Percentiles rank a stretch among this genome's conserved stretches.
phyloP scores from a whole-genome alignment of 64 coral and sea anemone species.

The Pocillopora damicornis region DNA sequence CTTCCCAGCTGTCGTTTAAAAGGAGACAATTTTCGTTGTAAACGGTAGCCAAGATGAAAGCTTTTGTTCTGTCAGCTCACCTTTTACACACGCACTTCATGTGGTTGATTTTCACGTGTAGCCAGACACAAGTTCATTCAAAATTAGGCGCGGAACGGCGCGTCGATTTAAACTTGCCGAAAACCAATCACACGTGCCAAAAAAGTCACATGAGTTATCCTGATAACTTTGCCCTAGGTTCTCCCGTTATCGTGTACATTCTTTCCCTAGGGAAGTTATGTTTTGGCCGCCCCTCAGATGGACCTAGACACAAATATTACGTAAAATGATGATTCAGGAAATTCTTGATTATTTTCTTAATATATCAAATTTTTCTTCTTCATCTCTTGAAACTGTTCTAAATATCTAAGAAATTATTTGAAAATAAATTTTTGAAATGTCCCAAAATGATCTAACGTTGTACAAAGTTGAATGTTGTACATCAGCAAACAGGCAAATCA shows the following conservation, averaged over 20 bases:
- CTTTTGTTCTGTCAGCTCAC: constrained; percentile 24
- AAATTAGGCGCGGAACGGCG: constrained; percentile 22
- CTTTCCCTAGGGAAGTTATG: neutral
- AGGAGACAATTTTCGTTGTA: constrained; percentile 19
- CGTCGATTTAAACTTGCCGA: constrained; percentile 18
- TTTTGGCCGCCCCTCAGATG: too few species aligned
- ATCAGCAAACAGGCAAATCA: too few species aligned
- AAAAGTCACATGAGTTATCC: constrained; percentile 21
- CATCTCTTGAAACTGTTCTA: too few species aligned
- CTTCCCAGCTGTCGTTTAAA: constrained; percentile 22
- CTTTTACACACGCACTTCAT: constrained; percentile 21
- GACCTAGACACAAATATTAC: too few species aligned
- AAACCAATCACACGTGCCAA: constrained; percentile 12
- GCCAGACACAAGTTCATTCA: neutral
- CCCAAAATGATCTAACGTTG: too few species aligned
- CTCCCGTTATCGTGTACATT: neutral
- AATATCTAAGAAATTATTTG: too few species aligned
- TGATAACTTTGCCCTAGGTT: neutral
- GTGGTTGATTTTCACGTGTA: constrained; percentile 6
- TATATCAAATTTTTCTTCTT: too few species aligned
- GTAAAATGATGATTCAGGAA: too few species aligned
- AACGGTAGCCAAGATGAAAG: constrained; percentile 7
- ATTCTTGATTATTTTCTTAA: too few species aligned
- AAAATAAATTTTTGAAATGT: too few species aligned
- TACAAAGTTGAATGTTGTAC: too few species aligned